Evolutionary conservation across 2,797 vertebrate species (phyloP), one percentile per base, ranked within the genome.

Genomic region (Harpagifer antarcticus): DNA sequence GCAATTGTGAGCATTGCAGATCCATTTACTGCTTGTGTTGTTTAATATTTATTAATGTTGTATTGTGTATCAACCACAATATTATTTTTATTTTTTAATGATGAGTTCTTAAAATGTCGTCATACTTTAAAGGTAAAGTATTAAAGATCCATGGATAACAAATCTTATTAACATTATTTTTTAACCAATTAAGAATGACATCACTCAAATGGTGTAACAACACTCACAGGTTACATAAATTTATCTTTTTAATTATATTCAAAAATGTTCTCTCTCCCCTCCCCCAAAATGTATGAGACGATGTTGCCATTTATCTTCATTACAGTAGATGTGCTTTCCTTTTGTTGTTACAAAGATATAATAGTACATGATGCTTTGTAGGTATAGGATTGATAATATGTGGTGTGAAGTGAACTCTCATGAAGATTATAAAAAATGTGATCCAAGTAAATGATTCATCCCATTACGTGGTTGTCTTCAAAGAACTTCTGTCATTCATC

Each of bases 1-100:
- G 96, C 93, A 4, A 49, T 99, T 96, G 98, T 99, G 91, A 95
- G 96, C 45, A 5, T 27, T 40, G 72, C 4, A 20, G 52, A 45
- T 60, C 11, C 1, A 10, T 33, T 1, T 44, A 49, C 44, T 15
- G n/a, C 19, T 13, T 15, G 17, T 37, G 15, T 40, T 42, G 4
- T 65, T 9, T 73, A 1, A 31, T 3, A n/a, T 19, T 53, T 14
- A 50, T 60, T 16, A 23, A 11, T 66, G 44, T 43, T 42, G 65
- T 16, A 49, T 16, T 13, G 4, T 5, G 9, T 53, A 74, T 17
- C 20, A 53, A 53, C n/a, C 33, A 59, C 2, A 1, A 37, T 37
- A 37, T 37, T 37, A 37, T 9, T 37, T 7, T 9, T 2, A 37
- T 6, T 31, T 60, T n/a, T 14, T 37, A 37, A 33, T 37, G 1